Evolutionary conservation across 1,140 invertebrate genomes (phyloP).

Genomic region (Anastrepha obliqua): DNA sequence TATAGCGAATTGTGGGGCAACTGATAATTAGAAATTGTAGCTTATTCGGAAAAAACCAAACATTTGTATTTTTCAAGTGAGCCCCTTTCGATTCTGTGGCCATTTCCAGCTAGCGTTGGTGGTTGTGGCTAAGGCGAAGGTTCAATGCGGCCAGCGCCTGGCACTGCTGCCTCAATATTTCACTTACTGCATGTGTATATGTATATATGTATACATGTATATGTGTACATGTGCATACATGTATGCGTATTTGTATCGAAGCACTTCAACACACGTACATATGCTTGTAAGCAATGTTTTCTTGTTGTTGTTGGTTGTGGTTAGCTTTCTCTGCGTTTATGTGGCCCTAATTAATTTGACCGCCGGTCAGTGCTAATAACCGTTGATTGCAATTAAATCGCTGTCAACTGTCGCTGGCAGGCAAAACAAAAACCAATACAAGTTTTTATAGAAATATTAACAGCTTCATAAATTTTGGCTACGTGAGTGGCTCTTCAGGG

Average conservation of each 20-base stretch:
- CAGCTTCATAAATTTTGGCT: background rate
- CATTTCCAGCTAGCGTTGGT: no score
- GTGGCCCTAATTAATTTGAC: constrained; percentile 11
- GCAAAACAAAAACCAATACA: background rate
- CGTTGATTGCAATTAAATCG: constrained; percentile 30
- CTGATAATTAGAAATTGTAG: no score
- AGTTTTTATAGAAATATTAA: background rate
- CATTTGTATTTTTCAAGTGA: no score
- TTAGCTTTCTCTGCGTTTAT: background rate
- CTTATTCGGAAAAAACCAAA: no score
- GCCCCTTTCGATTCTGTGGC: no score
- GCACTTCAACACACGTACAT: no score
- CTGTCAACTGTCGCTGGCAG: constrained; percentile 12
- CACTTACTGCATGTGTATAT: background rate
- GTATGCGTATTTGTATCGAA: no score
- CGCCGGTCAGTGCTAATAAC: constrained; percentile 26
- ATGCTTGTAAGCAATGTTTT: background rate
- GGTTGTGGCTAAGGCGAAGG: no score
- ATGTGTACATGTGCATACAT: background rate
- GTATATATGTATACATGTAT: background rate
- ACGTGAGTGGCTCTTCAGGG: background rate
- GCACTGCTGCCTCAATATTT: no score
- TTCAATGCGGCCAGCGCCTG: no score
- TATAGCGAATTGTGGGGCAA: no score
- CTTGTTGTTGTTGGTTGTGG: background rate